These are phyloP conservation scores for Drosophila multiciliata DNA, from an alignment of 2,888 invertebrate species.

Conservation along the genomic window DNA sequence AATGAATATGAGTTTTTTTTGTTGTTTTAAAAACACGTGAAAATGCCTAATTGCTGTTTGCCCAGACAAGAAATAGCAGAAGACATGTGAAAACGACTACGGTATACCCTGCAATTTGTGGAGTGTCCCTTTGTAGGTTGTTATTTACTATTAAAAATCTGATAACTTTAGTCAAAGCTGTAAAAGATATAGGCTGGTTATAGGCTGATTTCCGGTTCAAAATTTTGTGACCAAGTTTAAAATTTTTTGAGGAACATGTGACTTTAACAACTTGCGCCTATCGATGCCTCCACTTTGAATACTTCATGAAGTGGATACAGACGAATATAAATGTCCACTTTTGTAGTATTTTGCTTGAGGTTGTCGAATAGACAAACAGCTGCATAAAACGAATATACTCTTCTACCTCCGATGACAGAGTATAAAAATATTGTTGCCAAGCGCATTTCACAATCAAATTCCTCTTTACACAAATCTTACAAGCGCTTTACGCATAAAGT, in stretches of 20 bases:
- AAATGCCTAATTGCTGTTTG: not conserved
- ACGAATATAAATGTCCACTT: no score
- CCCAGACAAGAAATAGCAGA: not conserved
- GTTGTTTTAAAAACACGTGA: not conserved
- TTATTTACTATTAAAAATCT: no score
- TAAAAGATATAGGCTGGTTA: not conserved
- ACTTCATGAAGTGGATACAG: not conserved
- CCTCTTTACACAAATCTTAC: conserved; percentile 11
- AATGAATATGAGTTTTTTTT: conserved; percentile 10
- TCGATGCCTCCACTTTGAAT: not conserved
- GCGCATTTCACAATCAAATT: conserved; percentile 28
- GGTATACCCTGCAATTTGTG: not conserved
- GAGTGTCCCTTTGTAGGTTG: no score
- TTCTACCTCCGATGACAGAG: not conserved
- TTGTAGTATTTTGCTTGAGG: no score
- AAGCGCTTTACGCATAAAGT: conserved; percentile 6
- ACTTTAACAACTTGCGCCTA: not conserved
- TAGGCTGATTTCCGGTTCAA: no score
- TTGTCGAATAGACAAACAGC: not conserved
- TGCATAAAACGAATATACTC: not conserved
- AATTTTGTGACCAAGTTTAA: not conserved
- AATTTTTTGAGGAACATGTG: not conserved
- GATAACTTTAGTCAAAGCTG: not conserved
- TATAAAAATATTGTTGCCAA: conserved; percentile 23
- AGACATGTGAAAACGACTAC: not conserved